Evolutionary conservation across 2,113 vertebrate genomes (phyloP), one percentile per base, ranked within the genome.

Genomic region (Gymnarchus niloticus): DNA sequence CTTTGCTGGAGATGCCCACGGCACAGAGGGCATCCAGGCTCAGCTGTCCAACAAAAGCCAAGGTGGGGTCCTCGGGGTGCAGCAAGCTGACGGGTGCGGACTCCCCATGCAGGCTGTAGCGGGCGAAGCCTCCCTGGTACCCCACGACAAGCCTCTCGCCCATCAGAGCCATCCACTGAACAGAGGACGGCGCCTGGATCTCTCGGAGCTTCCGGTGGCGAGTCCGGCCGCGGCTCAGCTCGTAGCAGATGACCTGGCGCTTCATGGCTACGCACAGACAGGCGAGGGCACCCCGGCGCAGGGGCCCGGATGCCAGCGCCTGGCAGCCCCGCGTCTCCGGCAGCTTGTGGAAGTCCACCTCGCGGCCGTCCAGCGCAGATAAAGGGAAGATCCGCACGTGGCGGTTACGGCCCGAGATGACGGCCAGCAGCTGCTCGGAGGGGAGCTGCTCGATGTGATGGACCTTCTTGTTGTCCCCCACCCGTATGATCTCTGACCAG

Each of bases 161-260:
- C 90, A 98, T 95, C 93, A 99, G 83, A 0, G 96, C 96, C 97
- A 99, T 98, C 98, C 98, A 99, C 91, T 99, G 98, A n/a, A 99
- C 96, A 0, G 89, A 92, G 3, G 93, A 96, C 1, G 96, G 97
- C 51, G 96, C 96, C 93, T 97, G 97, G 88, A 99, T 94, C 91
- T 99, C 98, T 85, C 97, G 93, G 88, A 99, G 94, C 88, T 96
- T 96, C 88, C 96, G 96, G 93, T 99, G 97, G n/a, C 97, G 96
- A 0, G 90, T 92, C 92, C 98, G 99, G 89, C 95, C 96, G 92
- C 97, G 97, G 90, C 96, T 96, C 19, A 99, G 95, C 96, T 99
- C 98, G 0, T 97, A 99, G 89, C 96, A 98, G 41, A 98, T 94
- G 86, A 99, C 95, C 89, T 99, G 97, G 37, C 96, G 95, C 92